phyloP scores from a whole-genome alignment of 1,140 invertebrate genomes.

The Vanessa tameamea region DNA sequence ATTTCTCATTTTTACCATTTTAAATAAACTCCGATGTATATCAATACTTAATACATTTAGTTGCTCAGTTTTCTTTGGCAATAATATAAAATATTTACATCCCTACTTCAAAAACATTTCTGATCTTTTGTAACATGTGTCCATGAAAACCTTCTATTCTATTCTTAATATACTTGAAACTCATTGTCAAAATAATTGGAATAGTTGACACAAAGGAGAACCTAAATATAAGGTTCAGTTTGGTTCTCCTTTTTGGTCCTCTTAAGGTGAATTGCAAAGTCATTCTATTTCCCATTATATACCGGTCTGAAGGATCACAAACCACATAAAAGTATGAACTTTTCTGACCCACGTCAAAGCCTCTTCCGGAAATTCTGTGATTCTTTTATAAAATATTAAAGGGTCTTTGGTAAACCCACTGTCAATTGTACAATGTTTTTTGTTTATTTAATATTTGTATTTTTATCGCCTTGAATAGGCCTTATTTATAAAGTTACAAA shows the following conservation, averaged over 20 bases:
- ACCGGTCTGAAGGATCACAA: constrained; percentile 37
- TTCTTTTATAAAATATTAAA: constrained; percentile 60
- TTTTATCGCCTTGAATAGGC: too few species aligned
- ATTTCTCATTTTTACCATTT: too few species aligned
- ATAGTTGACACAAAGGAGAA: background rate
- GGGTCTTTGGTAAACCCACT: constrained; percentile 38
- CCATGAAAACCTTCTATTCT: too few species aligned
- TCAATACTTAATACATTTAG: too few species aligned
- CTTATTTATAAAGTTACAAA: too few species aligned
- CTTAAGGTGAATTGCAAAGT: constrained; percentile 59
- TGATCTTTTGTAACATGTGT: too few species aligned
- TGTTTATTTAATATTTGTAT: too few species aligned
- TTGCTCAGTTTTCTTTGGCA: too few species aligned
- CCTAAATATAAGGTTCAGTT: background rate
- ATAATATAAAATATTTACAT: too few species aligned
- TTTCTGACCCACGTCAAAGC: constrained; percentile 43
- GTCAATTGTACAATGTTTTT: background rate
- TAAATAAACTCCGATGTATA: too few species aligned
- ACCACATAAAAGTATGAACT: constrained; percentile 49
- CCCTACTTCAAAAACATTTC: too few species aligned
- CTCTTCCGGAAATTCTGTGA: constrained; percentile 38
- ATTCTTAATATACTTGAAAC: too few species aligned
- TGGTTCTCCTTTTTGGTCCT: constrained; percentile 8
- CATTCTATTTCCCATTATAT: constrained; percentile 59
- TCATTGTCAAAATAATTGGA: background rate